These are phyloP conservation scores for Amblyjoppa proteus DNA, from an alignment of 2,888 invertebrate species.

Conservation along the genomic window DNA sequence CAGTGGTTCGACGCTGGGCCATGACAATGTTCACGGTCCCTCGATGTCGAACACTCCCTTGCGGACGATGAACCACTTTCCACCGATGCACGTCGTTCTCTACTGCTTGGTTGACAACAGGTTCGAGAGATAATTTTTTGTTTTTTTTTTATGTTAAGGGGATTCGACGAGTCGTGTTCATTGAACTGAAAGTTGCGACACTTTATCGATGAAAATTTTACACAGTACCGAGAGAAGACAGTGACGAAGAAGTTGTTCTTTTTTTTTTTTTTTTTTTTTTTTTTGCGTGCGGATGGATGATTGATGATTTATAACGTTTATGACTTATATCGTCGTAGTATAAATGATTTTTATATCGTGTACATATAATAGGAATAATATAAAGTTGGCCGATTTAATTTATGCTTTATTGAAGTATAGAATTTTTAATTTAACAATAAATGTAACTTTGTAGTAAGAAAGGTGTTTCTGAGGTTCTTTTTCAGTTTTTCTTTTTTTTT, in stretches of 20 bases:
- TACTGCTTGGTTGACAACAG: constrained; percentile 80
- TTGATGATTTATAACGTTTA: constrained; percentile 1
- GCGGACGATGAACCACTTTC: constrained; percentile 81
- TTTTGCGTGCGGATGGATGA: constrained; percentile 5
- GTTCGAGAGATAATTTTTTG: constrained; percentile 81
- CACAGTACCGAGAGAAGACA: background rate
- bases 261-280: background rate
- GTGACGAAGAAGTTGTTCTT: background rate
- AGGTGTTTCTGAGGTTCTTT: background rate
- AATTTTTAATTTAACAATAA: constrained; percentile 63
- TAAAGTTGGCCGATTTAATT: constrained; percentile 53
- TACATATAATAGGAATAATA: constrained; percentile 61
- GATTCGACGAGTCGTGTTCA: too few species aligned
- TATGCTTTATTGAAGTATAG: constrained; percentile 43
- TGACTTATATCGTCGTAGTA: constrained; percentile 24
- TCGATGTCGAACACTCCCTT: constrained; percentile 77
- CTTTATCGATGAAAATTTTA: background rate
- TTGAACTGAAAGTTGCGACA: background rate
- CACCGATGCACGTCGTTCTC: constrained; percentile 80
- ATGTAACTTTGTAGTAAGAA: constrained; percentile 21
- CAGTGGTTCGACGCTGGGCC: too few species aligned
- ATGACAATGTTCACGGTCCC: constrained; percentile 71
- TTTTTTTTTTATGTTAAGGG: background rate
- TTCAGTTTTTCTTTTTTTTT: constrained; percentile 18
- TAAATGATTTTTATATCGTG: constrained; percentile 53